These are phyloP conservation scores for Axis porcinus DNA, from an alignment of 2,113 vertebrate genomes.

Conservation along the genomic window DNA sequence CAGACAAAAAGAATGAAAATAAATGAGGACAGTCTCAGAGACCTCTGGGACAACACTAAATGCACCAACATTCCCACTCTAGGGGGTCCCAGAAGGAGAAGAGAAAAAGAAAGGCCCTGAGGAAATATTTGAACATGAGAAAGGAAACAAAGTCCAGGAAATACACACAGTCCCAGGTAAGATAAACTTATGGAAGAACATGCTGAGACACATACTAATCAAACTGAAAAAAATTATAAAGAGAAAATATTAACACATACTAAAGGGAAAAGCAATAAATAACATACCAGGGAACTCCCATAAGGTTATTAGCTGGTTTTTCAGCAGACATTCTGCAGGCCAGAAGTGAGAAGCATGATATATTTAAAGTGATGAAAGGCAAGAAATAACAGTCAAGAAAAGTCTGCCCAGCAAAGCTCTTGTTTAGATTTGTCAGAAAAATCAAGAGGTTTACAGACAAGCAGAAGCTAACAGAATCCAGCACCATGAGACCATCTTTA, in stretches of 20 bases:
- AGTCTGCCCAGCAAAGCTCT: neutral
- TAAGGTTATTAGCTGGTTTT: neutral
- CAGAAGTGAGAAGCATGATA: neutral
- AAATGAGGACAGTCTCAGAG: neutral
- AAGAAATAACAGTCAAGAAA: neutral
- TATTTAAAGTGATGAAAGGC: neutral
- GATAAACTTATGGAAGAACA: neutral
- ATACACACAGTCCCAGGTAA: neutral
- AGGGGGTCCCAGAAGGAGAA: neutral
- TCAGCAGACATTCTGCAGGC: neutral
- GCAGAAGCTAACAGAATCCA: neutral
- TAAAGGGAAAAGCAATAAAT: neutral
- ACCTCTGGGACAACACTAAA: neutral
- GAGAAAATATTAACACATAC: neutral
- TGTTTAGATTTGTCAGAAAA: neutral
- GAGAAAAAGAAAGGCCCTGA: neutral
- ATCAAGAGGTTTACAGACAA: neutral
- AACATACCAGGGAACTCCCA: neutral
- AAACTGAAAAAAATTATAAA: neutral
- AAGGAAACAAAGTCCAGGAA: neutral
- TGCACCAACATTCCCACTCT: neutral
- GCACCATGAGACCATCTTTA: neutral
- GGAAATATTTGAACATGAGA: neutral
- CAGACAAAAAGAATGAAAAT: neutral
- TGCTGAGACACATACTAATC: neutral